Conservation (phyloP, 2,113 vertebrate genomes). For the Gnathonemus longibarbis region DNA sequence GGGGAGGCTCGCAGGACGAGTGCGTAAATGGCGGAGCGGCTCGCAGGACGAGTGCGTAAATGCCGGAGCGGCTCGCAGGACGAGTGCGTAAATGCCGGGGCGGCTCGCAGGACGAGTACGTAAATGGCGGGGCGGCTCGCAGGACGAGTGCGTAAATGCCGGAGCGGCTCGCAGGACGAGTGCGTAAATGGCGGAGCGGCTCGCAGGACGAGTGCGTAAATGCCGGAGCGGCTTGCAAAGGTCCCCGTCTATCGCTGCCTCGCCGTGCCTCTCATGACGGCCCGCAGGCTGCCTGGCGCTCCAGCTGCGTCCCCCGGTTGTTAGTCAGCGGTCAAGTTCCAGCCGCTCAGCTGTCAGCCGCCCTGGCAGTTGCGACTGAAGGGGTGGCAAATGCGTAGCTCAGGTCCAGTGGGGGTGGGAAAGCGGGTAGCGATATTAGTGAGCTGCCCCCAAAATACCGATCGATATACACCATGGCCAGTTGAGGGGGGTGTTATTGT, state of each 20-base stretch:
- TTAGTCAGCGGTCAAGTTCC: constrained; percentile 17
- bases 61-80: no score
- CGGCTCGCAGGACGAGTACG: no score
- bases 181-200: neutral
- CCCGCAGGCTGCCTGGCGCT: neutral
- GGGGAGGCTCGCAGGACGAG: neutral
- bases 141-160: no score
- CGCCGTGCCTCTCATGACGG: neutral
- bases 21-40: neutral
- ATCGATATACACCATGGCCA: constrained; percentile 27
- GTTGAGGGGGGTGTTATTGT: neutral
- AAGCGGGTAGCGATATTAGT: neutral
- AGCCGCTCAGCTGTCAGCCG: constrained; percentile 31
- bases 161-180: no score
- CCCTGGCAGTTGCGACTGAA: constrained; percentile 21
- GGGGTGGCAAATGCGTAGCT: constrained; percentile 14
- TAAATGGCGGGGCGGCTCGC: neutral
- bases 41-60: neutral
- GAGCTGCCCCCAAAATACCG: neutral
- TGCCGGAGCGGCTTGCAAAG: neutral
- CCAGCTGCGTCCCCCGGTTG: neutral
- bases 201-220: no score
- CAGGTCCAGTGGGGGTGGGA: no score
- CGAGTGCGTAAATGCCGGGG: neutral
- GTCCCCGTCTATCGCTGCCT: no score